Percentiles rank a stretch among this genome's conserved stretches.
Conservation (phyloP, 1,140 invertebrate species). For the Drosophila chauvacae region DNA sequence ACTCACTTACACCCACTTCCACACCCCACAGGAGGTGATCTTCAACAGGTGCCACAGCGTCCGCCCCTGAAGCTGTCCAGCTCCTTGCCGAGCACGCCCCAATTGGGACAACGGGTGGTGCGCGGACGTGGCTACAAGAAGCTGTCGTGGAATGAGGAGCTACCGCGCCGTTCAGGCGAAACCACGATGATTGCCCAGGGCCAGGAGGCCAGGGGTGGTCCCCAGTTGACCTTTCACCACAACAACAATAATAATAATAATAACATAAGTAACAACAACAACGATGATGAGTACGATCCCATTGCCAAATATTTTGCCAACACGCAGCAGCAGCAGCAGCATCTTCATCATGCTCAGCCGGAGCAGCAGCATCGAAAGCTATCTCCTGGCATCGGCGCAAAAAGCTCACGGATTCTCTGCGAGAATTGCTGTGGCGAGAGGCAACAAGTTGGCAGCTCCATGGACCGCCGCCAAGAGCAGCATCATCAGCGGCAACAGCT, state of each 20-base stretch:
- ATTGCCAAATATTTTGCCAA: conserved; percentile 50
- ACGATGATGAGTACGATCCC: conserved; percentile 55
- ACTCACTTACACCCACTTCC: conserved; percentile 2
- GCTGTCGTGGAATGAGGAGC: conserved; percentile 48
- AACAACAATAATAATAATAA: conserved; percentile 29
- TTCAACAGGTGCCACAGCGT: conserved; percentile 19
- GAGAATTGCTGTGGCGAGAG: conserved; percentile 78
- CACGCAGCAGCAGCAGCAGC: conserved; percentile 32
- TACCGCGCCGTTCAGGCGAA: conserved; percentile 13
- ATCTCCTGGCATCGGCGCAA: conserved; percentile 40
- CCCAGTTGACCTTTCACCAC: conserved; percentile 40
- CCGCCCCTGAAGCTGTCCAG: conserved; percentile 47
- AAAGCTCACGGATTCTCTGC: conserved; percentile 76
- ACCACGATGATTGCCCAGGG: conserved; percentile 35
- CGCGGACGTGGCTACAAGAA: conserved; percentile 55
- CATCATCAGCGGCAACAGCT: conserved; percentile 36
- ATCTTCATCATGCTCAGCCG: conserved; percentile 17
- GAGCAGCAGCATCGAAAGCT: conserved; percentile 48
- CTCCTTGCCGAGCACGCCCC: conserved; percentile 63
- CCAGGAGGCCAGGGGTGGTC: conserved; percentile 36
- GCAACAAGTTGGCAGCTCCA: conserved; percentile 59
- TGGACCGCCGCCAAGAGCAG: conserved; percentile 32
- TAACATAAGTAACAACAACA: conserved; percentile 34
- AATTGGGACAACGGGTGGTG: conserved; percentile 54
- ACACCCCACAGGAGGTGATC: conserved; percentile 7